These are phyloP conservation scores for Phyto melanocephala DNA, from an alignment of 2,888 invertebrate genomes.

Conservation along the genomic window DNA sequence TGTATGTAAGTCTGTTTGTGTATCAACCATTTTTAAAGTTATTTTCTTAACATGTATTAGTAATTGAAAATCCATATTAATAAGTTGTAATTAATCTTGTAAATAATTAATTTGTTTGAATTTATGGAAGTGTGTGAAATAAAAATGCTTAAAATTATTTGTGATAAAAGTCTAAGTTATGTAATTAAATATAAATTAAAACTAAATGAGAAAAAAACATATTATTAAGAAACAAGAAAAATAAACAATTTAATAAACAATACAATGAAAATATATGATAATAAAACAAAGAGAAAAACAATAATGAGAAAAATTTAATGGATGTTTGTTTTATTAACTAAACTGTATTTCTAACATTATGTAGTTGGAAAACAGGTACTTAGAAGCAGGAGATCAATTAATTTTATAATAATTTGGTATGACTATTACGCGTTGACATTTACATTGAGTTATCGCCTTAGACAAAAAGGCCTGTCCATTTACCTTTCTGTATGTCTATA, in stretches of 20 bases:
- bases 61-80: conserved; percentile 43
- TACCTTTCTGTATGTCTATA: too few relatives aligned
- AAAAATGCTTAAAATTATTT: conserved; percentile 68
- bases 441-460: too few relatives aligned
- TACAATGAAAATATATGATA: conserved; percentile 62
- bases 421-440: too few relatives aligned
- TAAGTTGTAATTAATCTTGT: conserved; percentile 52
- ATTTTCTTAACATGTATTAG: conserved; percentile 12
- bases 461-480: too few relatives aligned
- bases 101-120: conserved; percentile 46
- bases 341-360: too few relatives aligned
- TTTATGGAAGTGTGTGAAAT: conserved; percentile 53
- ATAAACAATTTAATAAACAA: conserved; percentile 47
- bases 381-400: too few relatives aligned
- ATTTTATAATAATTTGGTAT: too few relatives aligned
- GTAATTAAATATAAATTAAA: conserved; percentile 51
- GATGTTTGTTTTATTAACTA: not conserved
- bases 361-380: too few relatives aligned
- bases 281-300: conserved; percentile 48
- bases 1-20: conserved; percentile 4
- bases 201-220: conserved; percentile 18
- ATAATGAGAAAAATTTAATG: conserved; percentile 24
- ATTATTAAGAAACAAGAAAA: conserved; percentile 27
- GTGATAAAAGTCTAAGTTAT: conserved; percentile 66
- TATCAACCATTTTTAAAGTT: conserved; percentile 4